A percentile compares a stretch with the other conserved stretches of the same genome.
Conservation (phyloP, 2,113 vertebrate species). For the Morphnarchus princeps region DNA sequence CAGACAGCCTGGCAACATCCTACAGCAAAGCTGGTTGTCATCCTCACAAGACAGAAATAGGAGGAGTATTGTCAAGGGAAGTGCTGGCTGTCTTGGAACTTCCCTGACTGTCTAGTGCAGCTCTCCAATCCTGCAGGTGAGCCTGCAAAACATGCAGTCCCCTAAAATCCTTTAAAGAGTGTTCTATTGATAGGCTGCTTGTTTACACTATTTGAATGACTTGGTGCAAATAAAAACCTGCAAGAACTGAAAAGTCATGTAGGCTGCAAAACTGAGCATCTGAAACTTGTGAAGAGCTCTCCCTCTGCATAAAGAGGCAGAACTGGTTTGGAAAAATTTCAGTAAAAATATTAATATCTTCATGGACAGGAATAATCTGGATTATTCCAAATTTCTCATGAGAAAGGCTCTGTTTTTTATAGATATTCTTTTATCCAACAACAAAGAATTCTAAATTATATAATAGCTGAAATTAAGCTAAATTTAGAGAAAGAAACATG, state of each 20-base stretch:
- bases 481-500: constrained; percentile 32
- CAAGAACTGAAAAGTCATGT: background rate
- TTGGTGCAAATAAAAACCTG: background rate
- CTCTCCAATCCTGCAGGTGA: background rate
- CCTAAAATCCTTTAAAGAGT: background rate
- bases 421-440: constrained; percentile 44
- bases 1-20: background rate
- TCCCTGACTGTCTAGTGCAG: background rate
- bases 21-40: background rate
- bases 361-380: constrained; percentile 26
- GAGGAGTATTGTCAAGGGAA: background rate
- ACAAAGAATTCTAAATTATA: constrained; percentile 48
- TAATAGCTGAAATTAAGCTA: constrained; percentile 47
- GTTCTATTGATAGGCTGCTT: background rate
- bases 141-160: background rate
- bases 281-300: background rate
- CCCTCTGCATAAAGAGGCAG: background rate
- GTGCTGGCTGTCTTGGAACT: background rate
- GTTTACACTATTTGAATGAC: background rate
- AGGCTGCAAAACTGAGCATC: background rate
- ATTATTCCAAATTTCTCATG: constrained; percentile 54
- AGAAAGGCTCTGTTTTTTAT: constrained; percentile 13
- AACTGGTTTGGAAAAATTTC: constrained; percentile 39
- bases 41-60: background rate
- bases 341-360: constrained; percentile 60